Conservation (phyloP, 2,888 invertebrate species). For the Cacoxenus indagator region DNA sequence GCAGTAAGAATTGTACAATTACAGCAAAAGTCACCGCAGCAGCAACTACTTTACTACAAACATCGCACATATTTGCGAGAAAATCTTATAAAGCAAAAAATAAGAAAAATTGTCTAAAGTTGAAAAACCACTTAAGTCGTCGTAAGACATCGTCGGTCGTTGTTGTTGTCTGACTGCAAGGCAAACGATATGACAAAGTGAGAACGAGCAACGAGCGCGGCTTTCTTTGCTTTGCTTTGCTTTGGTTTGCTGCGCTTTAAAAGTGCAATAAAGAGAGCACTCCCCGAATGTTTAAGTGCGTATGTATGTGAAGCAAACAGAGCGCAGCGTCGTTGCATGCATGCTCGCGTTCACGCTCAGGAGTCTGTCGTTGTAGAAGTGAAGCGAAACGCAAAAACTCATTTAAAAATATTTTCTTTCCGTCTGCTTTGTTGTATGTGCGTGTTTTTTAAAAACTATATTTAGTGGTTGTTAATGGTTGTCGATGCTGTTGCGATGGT, state of each 20-base stretch:
- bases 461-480: slow-evolving; percentile 53
- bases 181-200: slow-evolving; percentile 30
- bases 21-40: slow-evolving; percentile 20
- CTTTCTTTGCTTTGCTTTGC: too few species aligned
- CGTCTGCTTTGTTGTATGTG: slow-evolving; percentile 12
- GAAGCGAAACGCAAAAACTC: slow-evolving; percentile 34
- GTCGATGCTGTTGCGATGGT: neutral
- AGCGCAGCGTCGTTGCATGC: slow-evolving; percentile 18
- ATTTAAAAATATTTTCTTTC: slow-evolving; percentile 14
- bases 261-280: slow-evolving; percentile 22
- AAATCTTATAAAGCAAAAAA: slow-evolving; percentile 55
- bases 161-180: slow-evolving; percentile 28
- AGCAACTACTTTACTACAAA: slow-evolving; percentile 38
- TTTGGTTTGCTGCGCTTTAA: neutral
- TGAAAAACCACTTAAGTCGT: slow-evolving; percentile 64
- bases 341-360: slow-evolving; percentile 35
- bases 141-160: slow-evolving; percentile 46
- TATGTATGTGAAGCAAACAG: slow-evolving; percentile 12
- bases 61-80: slow-evolving; percentile 38
- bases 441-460: slow-evolving; percentile 34
- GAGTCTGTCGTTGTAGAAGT: slow-evolving; percentile 44
- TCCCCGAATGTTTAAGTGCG: neutral
- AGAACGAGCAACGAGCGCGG: too few species aligned
- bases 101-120: slow-evolving; percentile 43
- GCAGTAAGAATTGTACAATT: slow-evolving; percentile 47